Evolutionary conservation across 2,797 vertebrate genomes (phyloP), one percentile per base, ranked within the genome.

Genomic region (Macropodus opercularis): DNA sequence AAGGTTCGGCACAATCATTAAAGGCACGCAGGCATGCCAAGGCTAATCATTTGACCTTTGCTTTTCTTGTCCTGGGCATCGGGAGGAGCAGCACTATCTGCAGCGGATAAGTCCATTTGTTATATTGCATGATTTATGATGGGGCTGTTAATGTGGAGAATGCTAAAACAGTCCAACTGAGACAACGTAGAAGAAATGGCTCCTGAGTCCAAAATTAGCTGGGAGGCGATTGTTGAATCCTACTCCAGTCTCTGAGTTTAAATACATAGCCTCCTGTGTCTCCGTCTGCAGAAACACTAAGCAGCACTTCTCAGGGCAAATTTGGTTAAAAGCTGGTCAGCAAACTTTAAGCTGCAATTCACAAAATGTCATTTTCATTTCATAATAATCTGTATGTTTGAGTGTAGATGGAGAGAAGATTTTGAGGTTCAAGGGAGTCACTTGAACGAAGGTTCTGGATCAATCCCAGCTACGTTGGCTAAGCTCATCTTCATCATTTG

Each of bases 21-120:
- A 88, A 88, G 80, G 81, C 77, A 66, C 80, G 64, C 83, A 79
- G 85, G 82, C 87, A 80, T 80, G 83, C 74, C 75, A 62, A 81
- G 87, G 84, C 89, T 90, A 88, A 88, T 89, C 87, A 91, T 87
- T 90, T 91, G 89, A 92, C 88, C 88, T 91, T 92, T 89, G 85
- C 80, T 85, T 90, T 87, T 74, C 75, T 89, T 91, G 79, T 84
- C 85, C 83, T 79, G 61, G 63, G 71, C 48, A 49, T 27, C 21
- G 47, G 80, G 80, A 70, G 76, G 75, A 85, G 75, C 62, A 34
- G 78, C 73, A 54, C 69, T 85, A 85, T 87, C 81, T 89, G 79
- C 76, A 72, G 65, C 75, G 71, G 71, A 75, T 80, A 83, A 85
- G 81, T 85, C 78, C 88, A 89, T 91, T 90, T 89, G 80, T 90